Evolutionary conservation across 2,888 invertebrate genomes (phyloP).

Genomic region (Schizaphis graminum): DNA sequence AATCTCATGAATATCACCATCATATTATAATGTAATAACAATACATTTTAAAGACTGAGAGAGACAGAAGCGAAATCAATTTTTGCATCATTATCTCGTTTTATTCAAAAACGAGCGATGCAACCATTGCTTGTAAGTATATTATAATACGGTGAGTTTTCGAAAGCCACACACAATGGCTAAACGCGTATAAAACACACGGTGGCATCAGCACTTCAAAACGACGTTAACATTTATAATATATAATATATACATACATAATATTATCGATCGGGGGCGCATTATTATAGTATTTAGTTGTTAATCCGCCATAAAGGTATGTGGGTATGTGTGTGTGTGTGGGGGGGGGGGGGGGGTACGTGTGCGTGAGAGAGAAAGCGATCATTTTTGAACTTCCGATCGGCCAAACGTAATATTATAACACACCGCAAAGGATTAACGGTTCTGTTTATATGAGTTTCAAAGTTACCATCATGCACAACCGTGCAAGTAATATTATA

Average conservation of each 20-base stretch:
- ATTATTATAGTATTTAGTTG: not conserved
- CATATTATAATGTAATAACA: not conserved
- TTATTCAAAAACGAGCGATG: slow-evolving; percentile 14
- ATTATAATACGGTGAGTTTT: not conserved
- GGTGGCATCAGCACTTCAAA: not conserved
- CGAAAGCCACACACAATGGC: not conserved
- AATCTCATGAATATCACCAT: not conserved
- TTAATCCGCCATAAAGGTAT: not conserved
- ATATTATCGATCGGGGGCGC: not conserved
- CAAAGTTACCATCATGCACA: not conserved
- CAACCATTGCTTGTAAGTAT: not conserved
- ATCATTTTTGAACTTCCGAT: not conserved
- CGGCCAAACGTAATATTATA: not conserved
- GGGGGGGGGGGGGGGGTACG: too few species aligned
- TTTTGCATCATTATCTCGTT: not conserved
- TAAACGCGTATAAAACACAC: not conserved
- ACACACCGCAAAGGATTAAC: not conserved
- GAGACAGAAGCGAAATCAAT: not conserved
- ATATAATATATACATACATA: not conserved
- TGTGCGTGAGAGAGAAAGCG: too few species aligned
- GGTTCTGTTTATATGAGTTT: not conserved
- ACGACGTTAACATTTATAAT: not conserved
- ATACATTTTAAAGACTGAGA: not conserved
- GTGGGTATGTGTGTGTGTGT: not conserved
- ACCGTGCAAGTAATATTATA: not conserved